Conservation (phyloP, 2,113 vertebrate species). For the Campylorhamphus procurvoides region DNA sequence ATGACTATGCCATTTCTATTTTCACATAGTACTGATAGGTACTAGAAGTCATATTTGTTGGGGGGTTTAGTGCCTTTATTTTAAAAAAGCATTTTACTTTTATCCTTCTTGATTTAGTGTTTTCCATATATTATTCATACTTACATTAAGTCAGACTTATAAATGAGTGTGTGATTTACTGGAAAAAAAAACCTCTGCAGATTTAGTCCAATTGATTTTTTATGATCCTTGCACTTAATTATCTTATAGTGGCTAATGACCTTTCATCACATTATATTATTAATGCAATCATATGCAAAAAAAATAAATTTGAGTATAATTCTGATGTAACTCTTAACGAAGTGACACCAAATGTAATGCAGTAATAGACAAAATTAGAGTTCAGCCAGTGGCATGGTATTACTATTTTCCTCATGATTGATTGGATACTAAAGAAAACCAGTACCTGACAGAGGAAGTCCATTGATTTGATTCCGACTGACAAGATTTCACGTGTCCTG, state of each 20-base stretch:
- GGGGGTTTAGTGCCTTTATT: not conserved
- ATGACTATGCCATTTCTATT: not conserved
- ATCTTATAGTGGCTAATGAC: constrained; percentile 10
- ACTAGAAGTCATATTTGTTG: not conserved
- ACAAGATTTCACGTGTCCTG: not conserved
- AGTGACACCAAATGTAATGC: not conserved
- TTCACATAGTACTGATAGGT: not conserved
- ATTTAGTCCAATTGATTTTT: constrained; percentile 23
- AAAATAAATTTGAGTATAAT: not conserved
- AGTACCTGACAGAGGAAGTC: not conserved
- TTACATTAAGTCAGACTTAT: not conserved
- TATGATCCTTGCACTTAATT: constrained; percentile 52
- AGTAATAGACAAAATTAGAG: not conserved
- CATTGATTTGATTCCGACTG: not conserved
- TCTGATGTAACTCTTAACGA: not conserved
- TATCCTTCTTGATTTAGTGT: not conserved
- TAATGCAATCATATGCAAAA: constrained; percentile 13
- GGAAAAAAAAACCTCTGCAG: not conserved
- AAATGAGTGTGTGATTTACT: not conserved
- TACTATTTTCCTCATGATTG: constrained; percentile 22
- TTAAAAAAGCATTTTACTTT: not conserved
- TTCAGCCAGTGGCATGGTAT: not conserved
- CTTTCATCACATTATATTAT: constrained; percentile 41
- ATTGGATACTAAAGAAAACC: constrained; percentile 10
- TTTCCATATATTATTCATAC: not conserved